These are phyloP conservation scores for Danio jaintianensis DNA, from an alignment of 2,797 vertebrate species.

Conservation along the genomic window DNA sequence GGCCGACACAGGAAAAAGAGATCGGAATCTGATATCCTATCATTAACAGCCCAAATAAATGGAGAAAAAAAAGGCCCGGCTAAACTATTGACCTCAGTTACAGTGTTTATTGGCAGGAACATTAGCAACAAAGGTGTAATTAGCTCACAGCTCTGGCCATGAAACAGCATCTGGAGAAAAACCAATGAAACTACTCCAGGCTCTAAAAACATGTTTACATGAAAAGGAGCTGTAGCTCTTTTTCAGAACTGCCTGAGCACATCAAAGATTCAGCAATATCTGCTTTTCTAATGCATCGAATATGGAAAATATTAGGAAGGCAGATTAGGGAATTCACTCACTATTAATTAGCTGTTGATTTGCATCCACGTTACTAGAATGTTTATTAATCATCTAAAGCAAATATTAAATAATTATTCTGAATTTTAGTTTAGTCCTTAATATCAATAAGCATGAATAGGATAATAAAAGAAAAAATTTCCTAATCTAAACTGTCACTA, in stretches of 20 bases:
- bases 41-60: conserved; percentile 84
- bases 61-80: conserved; percentile 70
- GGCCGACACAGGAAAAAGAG: conserved; percentile 78
- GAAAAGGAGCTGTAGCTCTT: conserved; percentile 44
- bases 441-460: too few species aligned
- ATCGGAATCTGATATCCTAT: conserved; percentile 84
- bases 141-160: conserved; percentile 60
- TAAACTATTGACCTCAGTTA: conserved; percentile 67
- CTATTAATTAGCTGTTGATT: not conserved
- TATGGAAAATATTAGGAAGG: not conserved
- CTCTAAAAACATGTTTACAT: conserved; percentile 55
- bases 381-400: too few species aligned
- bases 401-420: too few species aligned
- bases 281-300: not conserved
- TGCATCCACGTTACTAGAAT: too few species aligned
- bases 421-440: too few species aligned
- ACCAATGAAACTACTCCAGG: conserved; percentile 58
- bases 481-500: too few species aligned
- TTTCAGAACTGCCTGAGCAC: conserved; percentile 17
- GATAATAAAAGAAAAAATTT: too few species aligned
- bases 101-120: conserved; percentile 70
- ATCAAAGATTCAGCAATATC: conserved; percentile 4
- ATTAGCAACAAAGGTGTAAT: conserved; percentile 62
- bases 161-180: conserved; percentile 65
- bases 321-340: not conserved